phyloP scores from a whole-genome alignment of 2,888 invertebrate species.

The Agrenia bidenticulata region DNA sequence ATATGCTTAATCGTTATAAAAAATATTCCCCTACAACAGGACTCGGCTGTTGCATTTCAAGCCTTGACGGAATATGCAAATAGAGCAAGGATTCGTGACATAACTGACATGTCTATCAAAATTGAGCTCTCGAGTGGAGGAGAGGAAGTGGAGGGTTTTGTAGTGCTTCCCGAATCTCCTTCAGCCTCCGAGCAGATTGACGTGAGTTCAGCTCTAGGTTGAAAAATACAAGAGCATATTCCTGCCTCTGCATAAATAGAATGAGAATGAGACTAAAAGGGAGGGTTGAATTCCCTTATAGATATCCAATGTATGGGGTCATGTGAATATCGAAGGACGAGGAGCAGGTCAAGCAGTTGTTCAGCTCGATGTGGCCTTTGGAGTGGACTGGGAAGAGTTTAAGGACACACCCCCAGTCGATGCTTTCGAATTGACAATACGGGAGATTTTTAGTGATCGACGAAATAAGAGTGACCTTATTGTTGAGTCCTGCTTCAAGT shows the following conservation, averaged over 20 bases:
- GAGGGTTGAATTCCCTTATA: conserved; percentile 37
- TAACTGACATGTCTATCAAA: conserved; percentile 57
- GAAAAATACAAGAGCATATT: not conserved
- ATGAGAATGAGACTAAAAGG: not conserved
- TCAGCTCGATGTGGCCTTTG: conserved; percentile 57
- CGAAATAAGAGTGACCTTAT: conserved; percentile 56
- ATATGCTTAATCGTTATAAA: too few species aligned
- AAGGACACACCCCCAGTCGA: conserved; percentile 55
- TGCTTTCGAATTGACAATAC: conserved; percentile 59
- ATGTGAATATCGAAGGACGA: conserved; percentile 59
- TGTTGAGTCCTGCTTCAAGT: conserved; percentile 56
- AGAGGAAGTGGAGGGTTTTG: conserved; percentile 49
- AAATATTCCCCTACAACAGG: too few species aligned
- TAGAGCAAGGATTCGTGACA: conserved; percentile 57
- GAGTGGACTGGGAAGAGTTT: conserved; percentile 57
- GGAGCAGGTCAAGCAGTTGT: conserved; percentile 62
- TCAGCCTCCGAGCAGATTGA: conserved; percentile 50
- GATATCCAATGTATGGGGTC: conserved; percentile 60
- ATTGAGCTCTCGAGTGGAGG: conserved; percentile 55
- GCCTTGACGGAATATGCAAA: conserved; percentile 60
- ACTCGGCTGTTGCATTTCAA: conserved; percentile 54
- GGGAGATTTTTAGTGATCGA: conserved; percentile 55
- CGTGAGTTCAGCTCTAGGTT: conserved; percentile 45
- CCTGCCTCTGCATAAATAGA: not conserved
- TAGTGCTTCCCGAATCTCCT: conserved; percentile 54